Evolutionary conservation across 2,113 vertebrate species (phyloP).

Genomic region (Otis tarda): DNA sequence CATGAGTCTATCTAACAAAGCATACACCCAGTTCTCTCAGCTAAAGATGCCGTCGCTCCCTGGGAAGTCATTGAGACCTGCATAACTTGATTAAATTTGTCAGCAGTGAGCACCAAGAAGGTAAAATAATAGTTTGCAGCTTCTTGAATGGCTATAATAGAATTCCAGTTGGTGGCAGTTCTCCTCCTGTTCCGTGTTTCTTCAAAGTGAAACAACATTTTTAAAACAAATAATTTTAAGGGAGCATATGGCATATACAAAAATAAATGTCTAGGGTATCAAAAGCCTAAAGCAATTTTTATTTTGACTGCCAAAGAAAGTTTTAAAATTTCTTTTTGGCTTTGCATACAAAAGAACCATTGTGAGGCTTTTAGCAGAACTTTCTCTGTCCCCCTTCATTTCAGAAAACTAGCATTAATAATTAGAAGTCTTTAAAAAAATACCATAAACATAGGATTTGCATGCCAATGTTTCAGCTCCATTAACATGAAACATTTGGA

Average conservation of each 20-base stretch:
- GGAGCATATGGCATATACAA: background rate
- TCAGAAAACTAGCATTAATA: constrained; percentile 18
- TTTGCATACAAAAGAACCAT: background rate
- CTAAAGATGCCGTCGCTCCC: background rate
- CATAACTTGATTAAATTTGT: background rate
- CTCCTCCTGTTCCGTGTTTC: background rate
- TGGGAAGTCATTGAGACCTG: background rate
- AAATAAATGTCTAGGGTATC: background rate
- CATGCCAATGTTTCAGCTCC: background rate
- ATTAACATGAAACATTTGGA: background rate
- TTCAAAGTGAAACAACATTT: constrained; percentile 44
- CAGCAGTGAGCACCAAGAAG: background rate
- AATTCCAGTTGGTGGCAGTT: constrained; percentile 27
- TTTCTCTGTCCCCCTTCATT: background rate
- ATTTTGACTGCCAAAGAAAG: constrained; percentile 17
- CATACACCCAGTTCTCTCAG: background rate
- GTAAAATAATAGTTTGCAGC: background rate
- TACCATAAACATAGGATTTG: background rate
- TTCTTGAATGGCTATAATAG: background rate
- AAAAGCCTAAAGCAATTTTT: constrained; percentile 23
- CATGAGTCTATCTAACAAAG: background rate
- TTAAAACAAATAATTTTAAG: constrained; percentile 41
- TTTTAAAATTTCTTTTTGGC: background rate
- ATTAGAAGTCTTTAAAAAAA: background rate
- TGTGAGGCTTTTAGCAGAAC: background rate